Evolutionary conservation across 2,888 invertebrate species (phyloP).

Genomic region (Melanophora roralis): DNA sequence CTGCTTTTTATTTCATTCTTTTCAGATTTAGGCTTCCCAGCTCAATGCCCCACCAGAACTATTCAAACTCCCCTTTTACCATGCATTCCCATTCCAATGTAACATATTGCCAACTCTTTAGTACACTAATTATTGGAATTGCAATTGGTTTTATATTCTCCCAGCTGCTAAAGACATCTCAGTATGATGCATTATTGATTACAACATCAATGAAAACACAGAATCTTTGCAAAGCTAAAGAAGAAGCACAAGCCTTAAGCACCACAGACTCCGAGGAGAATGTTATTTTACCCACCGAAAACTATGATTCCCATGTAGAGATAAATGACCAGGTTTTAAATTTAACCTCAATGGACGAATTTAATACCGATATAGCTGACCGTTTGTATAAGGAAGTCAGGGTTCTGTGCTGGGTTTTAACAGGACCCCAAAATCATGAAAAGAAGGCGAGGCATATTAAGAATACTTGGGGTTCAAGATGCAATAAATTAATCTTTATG

Average conservation of each 20-base stretch:
- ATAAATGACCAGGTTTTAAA: neutral
- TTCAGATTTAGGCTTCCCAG: slow-evolving; percentile 6
- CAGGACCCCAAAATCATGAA: slow-evolving; percentile 90
- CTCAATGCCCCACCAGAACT: neutral
- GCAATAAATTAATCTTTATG: slow-evolving; percentile 91
- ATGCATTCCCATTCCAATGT: slow-evolving; percentile 41
- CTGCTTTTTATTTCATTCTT: neutral
- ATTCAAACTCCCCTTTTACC: neutral
- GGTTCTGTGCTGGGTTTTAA: slow-evolving; percentile 97
- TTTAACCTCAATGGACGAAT: neutral
- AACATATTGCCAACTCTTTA: slow-evolving; percentile 62
- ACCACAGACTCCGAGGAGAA: neutral
- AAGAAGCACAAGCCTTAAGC: neutral
- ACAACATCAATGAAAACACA: slow-evolving; percentile 26
- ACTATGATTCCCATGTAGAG: neutral
- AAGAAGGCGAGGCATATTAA: slow-evolving; percentile 92
- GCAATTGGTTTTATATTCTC: slow-evolving; percentile 69
- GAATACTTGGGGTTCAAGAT: slow-evolving; percentile 95
- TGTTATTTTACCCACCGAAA: neutral
- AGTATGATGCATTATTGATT: slow-evolving; percentile 45
- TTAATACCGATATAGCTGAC: slow-evolving; percentile 79
- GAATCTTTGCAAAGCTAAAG: neutral
- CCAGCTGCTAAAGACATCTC: slow-evolving; percentile 66
- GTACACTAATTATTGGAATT: slow-evolving; percentile 69
- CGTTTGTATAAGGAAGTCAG: slow-evolving; percentile 85